Percentiles rank a stretch among this genome's conserved stretches.
phyloP scores from a whole-genome alignment of 1,140 invertebrate species.

The Heliothis virescens region DNA sequence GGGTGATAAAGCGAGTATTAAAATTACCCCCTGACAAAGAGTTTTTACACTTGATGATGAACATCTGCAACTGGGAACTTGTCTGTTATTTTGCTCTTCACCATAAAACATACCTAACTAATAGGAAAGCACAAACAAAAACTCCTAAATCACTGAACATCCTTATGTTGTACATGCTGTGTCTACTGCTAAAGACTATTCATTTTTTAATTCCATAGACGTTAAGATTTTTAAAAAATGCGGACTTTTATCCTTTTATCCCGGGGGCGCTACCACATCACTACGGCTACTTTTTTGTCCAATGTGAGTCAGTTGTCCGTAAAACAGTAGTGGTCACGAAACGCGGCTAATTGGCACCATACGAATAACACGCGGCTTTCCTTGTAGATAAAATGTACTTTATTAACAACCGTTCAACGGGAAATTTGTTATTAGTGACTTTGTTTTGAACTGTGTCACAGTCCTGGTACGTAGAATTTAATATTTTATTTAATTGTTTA shows the following conservation, averaged over 20 bases:
- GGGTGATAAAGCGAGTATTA: too few species aligned
- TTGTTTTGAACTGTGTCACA: neutral
- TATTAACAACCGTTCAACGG: slow-evolving; percentile 60
- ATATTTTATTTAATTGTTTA: neutral
- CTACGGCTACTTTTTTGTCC: slow-evolving; percentile 16
- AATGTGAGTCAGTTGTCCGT: slow-evolving; percentile 40
- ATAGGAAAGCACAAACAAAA: too few species aligned
- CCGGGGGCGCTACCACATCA: slow-evolving; percentile 16
- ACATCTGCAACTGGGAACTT: neutral
- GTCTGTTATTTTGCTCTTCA: too few species aligned
- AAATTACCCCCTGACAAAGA: too few species aligned
- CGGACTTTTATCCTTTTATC: neutral
- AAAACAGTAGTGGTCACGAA: slow-evolving; percentile 28
- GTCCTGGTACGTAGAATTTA: slow-evolving; percentile 10
- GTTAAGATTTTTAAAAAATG: too few species aligned
- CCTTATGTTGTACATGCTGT: too few species aligned
- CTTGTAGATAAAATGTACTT: slow-evolving; percentile 73
- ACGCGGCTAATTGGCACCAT: slow-evolving; percentile 62
- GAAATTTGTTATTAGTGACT: slow-evolving; percentile 27
- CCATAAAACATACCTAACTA: too few species aligned
- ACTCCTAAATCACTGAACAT: too few species aligned
- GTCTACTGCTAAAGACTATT: too few species aligned
- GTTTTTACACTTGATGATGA: too few species aligned
- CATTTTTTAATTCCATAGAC: too few species aligned
- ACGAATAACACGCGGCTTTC: slow-evolving; percentile 74